Percentiles rank a stretch among this genome's conserved stretches.
phyloP scores from a whole-genome alignment of 2,113 vertebrate genomes.

The Tiliqua scincoides region DNA sequence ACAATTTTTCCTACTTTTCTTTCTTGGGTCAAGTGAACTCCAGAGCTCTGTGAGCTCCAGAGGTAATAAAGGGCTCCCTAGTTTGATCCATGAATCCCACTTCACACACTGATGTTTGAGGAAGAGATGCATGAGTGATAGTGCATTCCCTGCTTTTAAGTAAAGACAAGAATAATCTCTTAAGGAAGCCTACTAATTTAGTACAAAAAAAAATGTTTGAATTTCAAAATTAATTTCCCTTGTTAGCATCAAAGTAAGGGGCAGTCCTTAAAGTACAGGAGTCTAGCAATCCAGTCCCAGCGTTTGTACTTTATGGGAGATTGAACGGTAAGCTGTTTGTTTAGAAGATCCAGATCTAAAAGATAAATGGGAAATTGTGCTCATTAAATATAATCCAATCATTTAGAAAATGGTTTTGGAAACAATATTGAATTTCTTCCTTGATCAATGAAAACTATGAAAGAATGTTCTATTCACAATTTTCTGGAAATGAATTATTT shows the following conservation, averaged over 20 bases:
- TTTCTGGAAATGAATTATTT: neutral
- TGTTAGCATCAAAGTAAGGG: neutral
- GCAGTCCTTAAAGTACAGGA: neutral
- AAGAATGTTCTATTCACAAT: neutral
- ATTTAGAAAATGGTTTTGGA: conserved; percentile 22
- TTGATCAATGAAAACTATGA: conserved; percentile 1
- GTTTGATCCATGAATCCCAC: too few relatives aligned
- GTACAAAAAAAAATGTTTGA: neutral
- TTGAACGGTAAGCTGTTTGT: neutral
- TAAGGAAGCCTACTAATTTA: too few relatives aligned
- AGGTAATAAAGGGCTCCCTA: too few relatives aligned
- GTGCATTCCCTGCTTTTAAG: too few relatives aligned
- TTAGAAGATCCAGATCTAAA: conserved; percentile 6
- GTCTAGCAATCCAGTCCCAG: neutral
- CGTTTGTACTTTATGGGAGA: neutral
- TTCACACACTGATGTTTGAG: too few relatives aligned
- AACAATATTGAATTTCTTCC: conserved; percentile 10
- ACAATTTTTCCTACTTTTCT: too few relatives aligned
- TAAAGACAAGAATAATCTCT: too few relatives aligned
- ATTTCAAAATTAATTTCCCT: neutral
- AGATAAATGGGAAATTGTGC: conserved; percentile 12
- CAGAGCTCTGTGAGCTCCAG: too few relatives aligned
- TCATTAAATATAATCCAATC: conserved; percentile 14
- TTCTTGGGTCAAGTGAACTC: too few relatives aligned
- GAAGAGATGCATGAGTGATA: too few relatives aligned